Conservation (phyloP, 1,140 invertebrate species). For the Drosophila pruinosa region DNA sequence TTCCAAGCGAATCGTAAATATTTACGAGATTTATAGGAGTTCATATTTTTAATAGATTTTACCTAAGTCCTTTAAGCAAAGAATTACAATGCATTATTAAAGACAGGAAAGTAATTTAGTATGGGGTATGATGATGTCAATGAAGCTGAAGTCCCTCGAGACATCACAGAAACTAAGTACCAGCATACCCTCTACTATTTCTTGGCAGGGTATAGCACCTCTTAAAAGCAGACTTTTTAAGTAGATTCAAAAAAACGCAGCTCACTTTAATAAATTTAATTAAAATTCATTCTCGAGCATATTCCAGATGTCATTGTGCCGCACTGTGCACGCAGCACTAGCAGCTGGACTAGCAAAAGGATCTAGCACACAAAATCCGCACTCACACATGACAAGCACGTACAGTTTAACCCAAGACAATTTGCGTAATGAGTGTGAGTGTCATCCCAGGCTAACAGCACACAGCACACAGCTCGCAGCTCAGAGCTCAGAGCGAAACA, state of each 20-base stretch:
- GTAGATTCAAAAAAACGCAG: background rate
- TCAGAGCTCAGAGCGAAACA: no score
- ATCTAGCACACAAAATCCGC: conserved; percentile 15
- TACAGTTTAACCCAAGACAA: conserved; percentile 58
- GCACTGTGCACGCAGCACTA: conserved; percentile 16
- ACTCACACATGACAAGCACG: conserved; percentile 27
- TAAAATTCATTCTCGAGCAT: conserved; percentile 62
- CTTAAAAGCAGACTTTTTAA: background rate
- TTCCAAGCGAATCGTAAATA: background rate
- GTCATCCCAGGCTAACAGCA: background rate
- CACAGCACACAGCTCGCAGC: conserved; percentile 1
- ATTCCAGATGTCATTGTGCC: conserved; percentile 5
- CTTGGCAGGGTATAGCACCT: background rate
- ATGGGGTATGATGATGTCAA: no score
- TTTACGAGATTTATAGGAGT: background rate
- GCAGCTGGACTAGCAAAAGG: conserved; percentile 4
- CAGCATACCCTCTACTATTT: background rate
- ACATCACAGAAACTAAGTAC: background rate
- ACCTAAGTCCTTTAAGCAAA: background rate
- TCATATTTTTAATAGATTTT: background rate
- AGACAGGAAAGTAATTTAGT: no score
- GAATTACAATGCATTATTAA: background rate
- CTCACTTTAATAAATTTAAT: conserved; percentile 69
- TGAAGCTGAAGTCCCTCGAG: no score
- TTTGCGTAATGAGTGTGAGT: conserved; percentile 70